Evolutionary conservation across 2,797 vertebrate species (phyloP), one percentile per base, ranked within the genome.

Genomic region (Leptatherina wallacei): DNA sequence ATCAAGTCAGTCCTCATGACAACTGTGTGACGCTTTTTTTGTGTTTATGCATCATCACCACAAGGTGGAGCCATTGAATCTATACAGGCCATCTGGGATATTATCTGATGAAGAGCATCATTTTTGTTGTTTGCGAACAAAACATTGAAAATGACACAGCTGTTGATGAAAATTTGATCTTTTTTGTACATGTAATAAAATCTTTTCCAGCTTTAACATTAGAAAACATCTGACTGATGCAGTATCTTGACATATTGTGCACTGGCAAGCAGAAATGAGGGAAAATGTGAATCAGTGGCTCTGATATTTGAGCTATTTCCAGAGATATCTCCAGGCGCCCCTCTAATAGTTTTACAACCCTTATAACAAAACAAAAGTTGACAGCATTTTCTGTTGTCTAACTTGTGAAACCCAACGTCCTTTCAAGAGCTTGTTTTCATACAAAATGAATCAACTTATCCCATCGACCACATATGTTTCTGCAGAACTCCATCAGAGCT

Each of bases 51-150:
- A 36, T 60, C 1, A 12, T 58, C 3, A 20, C 78, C 89, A 79
- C 81, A 78, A 85, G 90, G 64, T 80, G 85, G 80, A 35, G 81
- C 82, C 83, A 91, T 73, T 68, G 42, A 71, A 3, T 61, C 35
- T 78, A 55, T 2, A 10, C 0, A 30, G 13, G 44, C 20, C 40
- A 58, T 16, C 2, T 36, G 3, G 20, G 5, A 36, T 0, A 7
- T 3, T 13, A 22, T 6, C 30, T 22, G 30, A 61, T 40, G 4
- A 71, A 35, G 33, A 22, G 14, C 47, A 49, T 47, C 1, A 10
- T 30, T 55, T 16, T 20, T 61, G 24, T 55, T 62, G 42, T 38
- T 42, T 9, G 22, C 2, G n/a, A 20, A 22, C 20, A n/a, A 4
- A 11, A 12, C 3, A 51, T 22, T 9, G 47, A 51, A 27, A 52